phyloP scores from a whole-genome alignment of 2,797 vertebrate genomes.

The Neosilurus mollespiculum region DNA sequence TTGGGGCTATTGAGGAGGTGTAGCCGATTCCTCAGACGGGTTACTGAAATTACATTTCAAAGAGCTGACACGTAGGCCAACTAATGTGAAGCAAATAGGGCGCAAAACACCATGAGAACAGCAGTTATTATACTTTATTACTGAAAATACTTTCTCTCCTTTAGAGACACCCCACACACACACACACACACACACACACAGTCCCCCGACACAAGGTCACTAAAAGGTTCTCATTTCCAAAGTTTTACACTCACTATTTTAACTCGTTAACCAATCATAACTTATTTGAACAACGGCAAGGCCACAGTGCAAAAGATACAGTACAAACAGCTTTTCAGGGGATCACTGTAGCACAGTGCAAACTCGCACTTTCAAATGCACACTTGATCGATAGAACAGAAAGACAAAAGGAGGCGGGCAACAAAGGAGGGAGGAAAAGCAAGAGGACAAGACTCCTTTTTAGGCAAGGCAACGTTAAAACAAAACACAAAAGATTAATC shows the following conservation, averaged over 20 bases:
- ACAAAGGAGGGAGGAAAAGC: not conserved
- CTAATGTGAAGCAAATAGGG: constrained; percentile 30
- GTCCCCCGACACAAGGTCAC: constrained; percentile 5
- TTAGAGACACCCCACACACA: not conserved
- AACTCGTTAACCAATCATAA: constrained; percentile 21
- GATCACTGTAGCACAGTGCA: constrained; percentile 22
- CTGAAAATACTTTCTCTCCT: constrained; percentile 3
- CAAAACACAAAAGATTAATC: constrained; percentile 37
- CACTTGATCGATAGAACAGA: constrained; percentile 17
- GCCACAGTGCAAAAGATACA: constrained; percentile 13
- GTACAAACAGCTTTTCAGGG: constrained; percentile 18
- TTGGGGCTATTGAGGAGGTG: constrained; percentile 43
- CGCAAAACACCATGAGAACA: constrained; percentile 33
- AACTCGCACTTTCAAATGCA: constrained; percentile 9
- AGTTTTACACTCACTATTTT: constrained; percentile 33
- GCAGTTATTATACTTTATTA: constrained; percentile 36
- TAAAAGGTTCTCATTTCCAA: constrained; percentile 43
- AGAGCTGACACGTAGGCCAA: constrained; percentile 28
- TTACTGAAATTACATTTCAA: constrained; percentile 46
- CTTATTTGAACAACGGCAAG: constrained; percentile 37
- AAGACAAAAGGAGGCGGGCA: constrained; percentile 40
- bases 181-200: not conserved
- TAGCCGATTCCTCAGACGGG: constrained; percentile 14
- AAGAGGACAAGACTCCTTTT: constrained; percentile 34
- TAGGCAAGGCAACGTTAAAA: constrained; percentile 36